These are phyloP conservation scores for Glareola pratincola DNA, from an alignment of 2,113 vertebrate genomes.

Conservation along the genomic window DNA sequence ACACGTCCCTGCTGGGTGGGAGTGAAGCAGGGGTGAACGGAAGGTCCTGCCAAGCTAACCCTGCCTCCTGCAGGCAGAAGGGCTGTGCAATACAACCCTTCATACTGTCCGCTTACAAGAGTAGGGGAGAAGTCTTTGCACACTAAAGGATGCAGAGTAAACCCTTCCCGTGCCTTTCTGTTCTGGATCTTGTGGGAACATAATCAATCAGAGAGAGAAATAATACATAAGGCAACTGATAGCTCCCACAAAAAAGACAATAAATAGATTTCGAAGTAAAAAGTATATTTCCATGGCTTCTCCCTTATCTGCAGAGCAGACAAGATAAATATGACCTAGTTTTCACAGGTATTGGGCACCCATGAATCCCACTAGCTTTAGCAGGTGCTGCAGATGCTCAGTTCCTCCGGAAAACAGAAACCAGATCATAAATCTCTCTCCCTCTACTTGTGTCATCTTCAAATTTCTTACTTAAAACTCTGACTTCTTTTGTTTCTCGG, in stretches of 20 bases:
- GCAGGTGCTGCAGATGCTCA: not conserved
- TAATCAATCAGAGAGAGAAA: not conserved
- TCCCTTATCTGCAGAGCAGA: not conserved
- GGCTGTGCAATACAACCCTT: rapidly evolving
- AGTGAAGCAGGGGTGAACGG: not conserved
- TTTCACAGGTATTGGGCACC: not conserved
- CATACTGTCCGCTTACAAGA: not conserved
- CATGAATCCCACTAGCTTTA: not conserved
- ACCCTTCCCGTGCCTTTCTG: not conserved
- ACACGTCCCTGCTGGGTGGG: rapidly evolving
- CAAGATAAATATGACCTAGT: not conserved
- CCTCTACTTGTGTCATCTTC: not conserved
- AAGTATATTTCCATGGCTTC: not conserved
- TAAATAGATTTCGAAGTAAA: not conserved
- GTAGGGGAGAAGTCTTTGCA: not conserved
- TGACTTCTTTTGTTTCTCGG: not conserved
- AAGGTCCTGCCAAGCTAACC: not conserved
- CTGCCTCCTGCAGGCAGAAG: not conserved
- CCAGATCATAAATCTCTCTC: not conserved
- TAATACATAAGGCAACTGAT: not conserved
- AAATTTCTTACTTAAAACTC: conserved; percentile 13
- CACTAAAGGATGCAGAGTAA: not conserved
- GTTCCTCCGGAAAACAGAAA: not conserved
- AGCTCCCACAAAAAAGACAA: not conserved
- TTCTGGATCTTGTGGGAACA: not conserved